phyloP scores from a whole-genome alignment of 1,140 invertebrate genomes.

The Aphaenogaster ashmeadi region DNA sequence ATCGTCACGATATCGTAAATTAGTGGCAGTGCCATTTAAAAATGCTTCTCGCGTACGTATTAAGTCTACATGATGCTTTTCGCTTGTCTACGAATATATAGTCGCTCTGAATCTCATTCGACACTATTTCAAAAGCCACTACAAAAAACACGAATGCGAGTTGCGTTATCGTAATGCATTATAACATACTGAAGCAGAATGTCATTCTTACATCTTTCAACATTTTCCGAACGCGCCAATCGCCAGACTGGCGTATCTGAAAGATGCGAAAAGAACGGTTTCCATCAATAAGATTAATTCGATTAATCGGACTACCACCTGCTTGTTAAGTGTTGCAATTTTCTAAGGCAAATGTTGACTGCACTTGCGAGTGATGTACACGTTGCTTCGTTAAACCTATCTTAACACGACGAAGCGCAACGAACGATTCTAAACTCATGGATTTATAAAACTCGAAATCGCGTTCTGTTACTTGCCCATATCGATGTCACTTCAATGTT shows the following conservation, averaged over 20 bases:
- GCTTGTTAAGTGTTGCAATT: background rate
- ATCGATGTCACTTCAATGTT: slow-evolving; percentile 9
- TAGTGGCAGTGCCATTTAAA: slow-evolving; percentile 69
- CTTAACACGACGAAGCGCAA: background rate
- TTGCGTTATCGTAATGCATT: background rate
- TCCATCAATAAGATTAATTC: background rate
- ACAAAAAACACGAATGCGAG: background rate
- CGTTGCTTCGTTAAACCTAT: slow-evolving; percentile 10
- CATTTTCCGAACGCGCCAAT: background rate
- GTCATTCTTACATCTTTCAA: background rate
- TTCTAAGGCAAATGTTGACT: slow-evolving; percentile 8
- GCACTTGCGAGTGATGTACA: background rate
- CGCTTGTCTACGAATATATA: background rate
- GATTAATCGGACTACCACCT: background rate
- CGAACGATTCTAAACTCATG: background rate
- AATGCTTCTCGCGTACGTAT: slow-evolving; percentile 58
- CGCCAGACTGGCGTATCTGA: background rate
- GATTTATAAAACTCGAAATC: background rate
- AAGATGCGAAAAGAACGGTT: background rate
- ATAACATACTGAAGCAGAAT: background rate
- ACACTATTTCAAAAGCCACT: slow-evolving; percentile 7
- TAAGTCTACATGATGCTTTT: slow-evolving; percentile 4
- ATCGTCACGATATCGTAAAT: slow-evolving; percentile 67
- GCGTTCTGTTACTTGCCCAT: background rate
- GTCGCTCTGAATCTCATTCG: slow-evolving; percentile 27